Base-by-base conservation (phyloP, 1,140 invertebrate species). In the Mycetomoellerius zeteki region DNA sequence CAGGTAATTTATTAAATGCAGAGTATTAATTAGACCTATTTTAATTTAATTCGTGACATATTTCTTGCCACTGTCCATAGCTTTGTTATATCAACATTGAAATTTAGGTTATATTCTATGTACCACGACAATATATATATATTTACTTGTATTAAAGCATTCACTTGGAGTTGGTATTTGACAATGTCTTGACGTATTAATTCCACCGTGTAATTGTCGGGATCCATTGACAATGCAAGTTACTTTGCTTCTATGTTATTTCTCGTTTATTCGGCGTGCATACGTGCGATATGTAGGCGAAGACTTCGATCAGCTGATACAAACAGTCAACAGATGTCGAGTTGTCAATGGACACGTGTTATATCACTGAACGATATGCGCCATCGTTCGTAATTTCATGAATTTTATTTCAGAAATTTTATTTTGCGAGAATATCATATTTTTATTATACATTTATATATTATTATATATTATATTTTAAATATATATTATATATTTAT, bases 111-210 rank as follows among this genome's bases (percentile, higher is more conserved):
- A 81, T 81, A 47, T 71, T 24, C 19, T 24, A 1, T 56, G 5
- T 27, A 37, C 1, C 0, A 19, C 2, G 14, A 33, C 8, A 4
- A 73, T 72, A 82, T 33, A 43, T 30, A 30, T 43, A 71, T 87
- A 86, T 81, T 96, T 96, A 97, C 97, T 95, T 98, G 97, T 90
- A 98, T 98, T 64, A 98, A 96, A 56, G 97, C 97, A 93, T 97
- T 97, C 21, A 98, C 94, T 95, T 97, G 96, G 89, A 98, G 96
- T 94, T 97, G 96, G 89, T 96, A 96, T 91, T 97, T 97, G 33
- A 97, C 96, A 75, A 98, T 96, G 89, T 97, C 96, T 93, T 97
- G 96, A 37, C 95, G 94, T 78, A 95, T 89, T 43, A 92, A 21
- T 24, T 94, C 90, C 52, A 94, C 54, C 12, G 72, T 71, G 24